These are phyloP conservation scores for Cephus spinipes DNA, from an alignment of 2,888 invertebrate species.

Conservation along the genomic window DNA sequence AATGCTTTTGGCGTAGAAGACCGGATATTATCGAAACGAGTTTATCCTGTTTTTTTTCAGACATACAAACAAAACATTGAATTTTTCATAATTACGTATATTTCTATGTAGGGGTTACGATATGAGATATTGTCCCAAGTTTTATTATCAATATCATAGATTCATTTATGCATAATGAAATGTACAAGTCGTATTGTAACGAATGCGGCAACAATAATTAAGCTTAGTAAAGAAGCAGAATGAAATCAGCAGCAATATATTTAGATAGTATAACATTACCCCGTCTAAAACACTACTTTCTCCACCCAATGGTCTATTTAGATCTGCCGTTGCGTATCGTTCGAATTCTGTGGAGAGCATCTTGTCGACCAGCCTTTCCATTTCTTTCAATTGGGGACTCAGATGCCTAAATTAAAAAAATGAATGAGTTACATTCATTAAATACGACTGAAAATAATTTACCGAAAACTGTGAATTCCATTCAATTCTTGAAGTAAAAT, in stretches of 20 bases:
- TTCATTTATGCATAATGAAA: not conserved
- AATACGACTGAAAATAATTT: constrained; percentile 19
- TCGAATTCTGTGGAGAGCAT: constrained; percentile 97
- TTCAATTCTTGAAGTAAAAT: constrained; percentile 90
- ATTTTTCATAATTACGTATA: not conserved
- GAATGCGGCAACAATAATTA: not conserved
- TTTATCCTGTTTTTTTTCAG: constrained; percentile 76
- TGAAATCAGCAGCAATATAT: not conserved
- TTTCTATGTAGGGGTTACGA: not conserved
- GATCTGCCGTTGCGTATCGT: constrained; percentile 89
- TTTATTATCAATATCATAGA: not conserved
- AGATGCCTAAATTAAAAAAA: constrained; percentile 78
- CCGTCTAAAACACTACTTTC: constrained; percentile 75
- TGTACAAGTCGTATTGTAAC: not conserved
- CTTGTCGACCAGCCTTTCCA: constrained; percentile 95
- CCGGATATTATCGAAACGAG: constrained; percentile 91
- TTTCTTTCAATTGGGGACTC: constrained; percentile 94
- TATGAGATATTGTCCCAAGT: not conserved
- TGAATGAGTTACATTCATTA: not conserved
- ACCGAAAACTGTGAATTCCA: constrained; percentile 92
- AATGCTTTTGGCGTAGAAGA: constrained; percentile 86
- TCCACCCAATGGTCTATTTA: constrained; percentile 82
- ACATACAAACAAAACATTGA: constrained; percentile 9
- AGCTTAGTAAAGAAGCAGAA: not conserved
- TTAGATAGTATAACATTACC: constrained; percentile 49